Percentiles rank a stretch among this genome's conserved stretches.
Conservation (phyloP, 1,140 invertebrate genomes). For the Hycleus cichorii region DNA sequence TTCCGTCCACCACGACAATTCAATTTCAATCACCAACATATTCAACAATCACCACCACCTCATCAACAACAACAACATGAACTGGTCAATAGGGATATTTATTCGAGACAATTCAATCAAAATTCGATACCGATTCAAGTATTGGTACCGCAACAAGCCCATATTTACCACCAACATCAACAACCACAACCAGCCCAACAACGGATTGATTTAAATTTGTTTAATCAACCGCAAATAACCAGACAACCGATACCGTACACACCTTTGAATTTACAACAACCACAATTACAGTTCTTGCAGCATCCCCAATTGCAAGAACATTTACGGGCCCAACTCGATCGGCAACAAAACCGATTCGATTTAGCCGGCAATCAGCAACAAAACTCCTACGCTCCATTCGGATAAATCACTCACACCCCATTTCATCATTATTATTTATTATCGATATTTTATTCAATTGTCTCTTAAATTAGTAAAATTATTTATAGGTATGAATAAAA, state of each 20-base stretch:
- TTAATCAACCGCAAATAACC: conserved; percentile 19
- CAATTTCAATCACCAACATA: not conserved
- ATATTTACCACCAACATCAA: conserved; percentile 15
- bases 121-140: conserved; percentile 3
- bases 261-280: conserved; percentile 22
- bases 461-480: conserved; percentile 13
- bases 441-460: not conserved
- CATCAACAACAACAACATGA: conserved; percentile 14
- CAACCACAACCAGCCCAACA: conserved; percentile 10
- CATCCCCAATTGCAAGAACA: conserved; percentile 17
- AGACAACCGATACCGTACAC: conserved; percentile 26
- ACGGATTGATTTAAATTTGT: conserved; percentile 4
- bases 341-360: conserved; percentile 32
- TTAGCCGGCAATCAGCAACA: conserved; percentile 3
- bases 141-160: conserved; percentile 8
- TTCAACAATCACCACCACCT: conserved; percentile 6
- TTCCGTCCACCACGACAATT: conserved; percentile 29
- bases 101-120: conserved; percentile 10
- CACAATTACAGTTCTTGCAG: conserved; percentile 23
- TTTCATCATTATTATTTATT: not conserved
- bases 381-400: conserved; percentile 21
- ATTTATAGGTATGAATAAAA: conserved; percentile 7
- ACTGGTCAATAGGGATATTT: conserved; percentile 14
- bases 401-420: conserved; percentile 10
- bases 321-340: conserved; percentile 17